Percentiles rank a stretch among this genome's conserved stretches.
Evolutionary conservation across 2,113 vertebrate genomes (phyloP).

Genomic region (Pimephales promelas): DNA sequence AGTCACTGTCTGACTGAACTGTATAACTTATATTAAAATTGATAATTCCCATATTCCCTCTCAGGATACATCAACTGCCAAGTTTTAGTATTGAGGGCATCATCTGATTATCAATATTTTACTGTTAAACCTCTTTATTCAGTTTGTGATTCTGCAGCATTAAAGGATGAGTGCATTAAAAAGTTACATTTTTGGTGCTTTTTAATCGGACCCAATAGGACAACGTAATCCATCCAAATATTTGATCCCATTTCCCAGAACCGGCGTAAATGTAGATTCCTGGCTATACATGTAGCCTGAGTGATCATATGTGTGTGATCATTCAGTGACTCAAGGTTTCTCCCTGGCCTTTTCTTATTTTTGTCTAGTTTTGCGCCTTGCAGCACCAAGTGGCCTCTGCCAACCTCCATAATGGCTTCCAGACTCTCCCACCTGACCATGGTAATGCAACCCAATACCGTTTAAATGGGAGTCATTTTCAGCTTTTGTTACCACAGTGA

Average conservation of each 20-base stretch:
- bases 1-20: slow-evolving; percentile 30
- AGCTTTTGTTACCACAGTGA: slow-evolving; percentile 66
- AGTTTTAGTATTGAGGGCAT: slow-evolving; percentile 43
- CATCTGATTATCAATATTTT: slow-evolving; percentile 48
- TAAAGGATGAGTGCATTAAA: slow-evolving; percentile 18
- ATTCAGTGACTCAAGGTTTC: neutral
- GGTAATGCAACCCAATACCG: slow-evolving; percentile 65
- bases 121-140: slow-evolving; percentile 39
- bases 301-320: slow-evolving; percentile 17
- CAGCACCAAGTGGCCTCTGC: slow-evolving; percentile 53
- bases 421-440: slow-evolving; percentile 63
- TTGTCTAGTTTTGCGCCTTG: slow-evolving; percentile 54
- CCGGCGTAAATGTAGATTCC: slow-evolving; percentile 10
- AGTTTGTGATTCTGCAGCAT: slow-evolving; percentile 18
- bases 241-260: slow-evolving; percentile 28
- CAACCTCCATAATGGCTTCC: slow-evolving; percentile 62
- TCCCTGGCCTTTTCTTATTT: slow-evolving; percentile 42
- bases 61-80: slow-evolving; percentile 40
- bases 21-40: slow-evolving; percentile 40
- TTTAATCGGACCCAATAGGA: slow-evolving; percentile 31
- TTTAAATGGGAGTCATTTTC: slow-evolving; percentile 67
- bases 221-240: slow-evolving; percentile 32
- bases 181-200: slow-evolving; percentile 12
- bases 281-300: slow-evolving; percentile 28
- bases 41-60: slow-evolving; percentile 41